Evolutionary conservation across 2,113 vertebrate genomes (phyloP).

Genomic region (Phasianus colchicus): DNA sequence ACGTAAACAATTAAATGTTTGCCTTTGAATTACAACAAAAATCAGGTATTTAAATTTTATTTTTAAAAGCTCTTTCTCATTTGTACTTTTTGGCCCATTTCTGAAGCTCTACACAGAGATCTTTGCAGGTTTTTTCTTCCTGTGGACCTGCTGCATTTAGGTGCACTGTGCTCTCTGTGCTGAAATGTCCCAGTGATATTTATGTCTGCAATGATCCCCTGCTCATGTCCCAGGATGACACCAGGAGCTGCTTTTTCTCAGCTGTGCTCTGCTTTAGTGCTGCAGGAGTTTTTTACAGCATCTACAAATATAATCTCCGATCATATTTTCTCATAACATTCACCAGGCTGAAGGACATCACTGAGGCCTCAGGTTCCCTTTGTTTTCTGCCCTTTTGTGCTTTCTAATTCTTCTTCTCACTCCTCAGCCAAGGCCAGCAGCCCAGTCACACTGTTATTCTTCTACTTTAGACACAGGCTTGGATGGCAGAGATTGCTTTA

Average conservation of each 20-base stretch:
- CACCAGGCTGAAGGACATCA: neutral
- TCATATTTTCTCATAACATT: neutral
- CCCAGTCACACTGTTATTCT: neutral
- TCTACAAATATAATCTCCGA: neutral
- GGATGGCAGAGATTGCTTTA: rapidly evolving
- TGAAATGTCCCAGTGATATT: neutral
- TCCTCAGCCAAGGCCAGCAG: constrained; percentile 7
- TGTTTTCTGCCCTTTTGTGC: neutral
- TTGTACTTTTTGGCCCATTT: neutral
- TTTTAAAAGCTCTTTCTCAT: neutral
- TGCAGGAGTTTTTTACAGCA: neutral
- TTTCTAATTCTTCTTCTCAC: neutral
- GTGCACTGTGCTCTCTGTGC: rapidly evolving
- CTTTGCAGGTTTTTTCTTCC: neutral
- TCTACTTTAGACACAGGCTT: neutral
- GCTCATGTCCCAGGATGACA: neutral
- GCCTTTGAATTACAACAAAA: neutral
- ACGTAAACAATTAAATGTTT: neutral
- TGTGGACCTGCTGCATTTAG: neutral
- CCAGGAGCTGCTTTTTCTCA: neutral
- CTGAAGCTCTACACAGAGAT: neutral
- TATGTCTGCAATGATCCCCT: neutral
- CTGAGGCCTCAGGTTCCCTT: neutral
- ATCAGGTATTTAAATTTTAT: neutral
- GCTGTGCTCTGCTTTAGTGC: neutral